phyloP scores from a whole-genome alignment of 2,888 invertebrate genomes.

The Polyploca ridens region DNA sequence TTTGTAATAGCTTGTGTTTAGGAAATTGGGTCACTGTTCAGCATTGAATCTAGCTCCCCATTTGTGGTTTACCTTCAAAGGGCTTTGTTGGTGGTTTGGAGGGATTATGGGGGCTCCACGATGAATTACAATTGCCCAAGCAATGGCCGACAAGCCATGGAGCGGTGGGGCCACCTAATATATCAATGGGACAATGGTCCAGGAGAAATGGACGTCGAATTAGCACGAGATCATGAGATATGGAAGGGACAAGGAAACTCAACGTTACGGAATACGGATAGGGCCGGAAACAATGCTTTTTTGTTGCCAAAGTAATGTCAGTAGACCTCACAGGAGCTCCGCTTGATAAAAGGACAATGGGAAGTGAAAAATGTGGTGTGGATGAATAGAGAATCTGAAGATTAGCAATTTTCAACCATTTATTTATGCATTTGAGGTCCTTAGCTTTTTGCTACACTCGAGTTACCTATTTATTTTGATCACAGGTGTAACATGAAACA shows the following conservation, averaged over 20 bases:
- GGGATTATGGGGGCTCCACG: conserved; percentile 2
- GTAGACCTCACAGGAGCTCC: not conserved
- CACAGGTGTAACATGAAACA: too few relatives aligned
- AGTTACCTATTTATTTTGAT: too few relatives aligned
- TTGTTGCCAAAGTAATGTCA: not conserved
- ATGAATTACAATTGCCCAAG: conserved; percentile 1
- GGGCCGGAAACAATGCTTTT: not conserved
- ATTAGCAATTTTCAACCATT: too few relatives aligned
- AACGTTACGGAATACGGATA: not conserved
- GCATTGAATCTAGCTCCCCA: conserved; percentile 1
- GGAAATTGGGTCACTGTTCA: not conserved
- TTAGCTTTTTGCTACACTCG: too few relatives aligned
- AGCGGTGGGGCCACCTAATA: not conserved
- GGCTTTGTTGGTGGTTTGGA: not conserved
- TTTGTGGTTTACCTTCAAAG: not conserved
- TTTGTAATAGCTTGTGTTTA: too few relatives aligned
- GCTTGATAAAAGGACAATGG: not conserved
- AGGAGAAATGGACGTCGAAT: not conserved
- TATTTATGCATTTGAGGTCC: too few relatives aligned
- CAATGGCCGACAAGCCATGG: not conserved
- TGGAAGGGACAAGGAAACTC: not conserved
- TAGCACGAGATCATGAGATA: conserved; percentile 10
- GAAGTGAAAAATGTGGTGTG: not conserved
- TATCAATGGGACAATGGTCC: conserved; percentile 8
- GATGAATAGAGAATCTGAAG: not conserved